Evolutionary conservation across 2,888 invertebrate genomes (phyloP).

Genomic region (Epistrophella euchroma): DNA sequence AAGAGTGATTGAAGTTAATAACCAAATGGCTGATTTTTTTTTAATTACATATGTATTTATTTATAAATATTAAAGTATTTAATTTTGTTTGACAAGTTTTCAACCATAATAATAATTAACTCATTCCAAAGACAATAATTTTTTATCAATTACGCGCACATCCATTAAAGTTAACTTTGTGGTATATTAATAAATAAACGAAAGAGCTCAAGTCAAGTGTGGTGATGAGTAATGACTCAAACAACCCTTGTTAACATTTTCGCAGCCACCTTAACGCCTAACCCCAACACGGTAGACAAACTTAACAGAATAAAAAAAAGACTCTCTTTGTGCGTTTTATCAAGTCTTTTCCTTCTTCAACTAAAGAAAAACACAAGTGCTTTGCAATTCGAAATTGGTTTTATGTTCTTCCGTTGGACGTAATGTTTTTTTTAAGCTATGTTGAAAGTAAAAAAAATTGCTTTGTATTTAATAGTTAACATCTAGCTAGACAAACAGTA

Average conservation of each 20-base stretch:
- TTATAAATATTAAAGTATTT: neutral
- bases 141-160: constrained; percentile 48
- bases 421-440: constrained; percentile 7
- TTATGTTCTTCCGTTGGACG: constrained; percentile 17
- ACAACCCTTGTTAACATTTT: constrained; percentile 27
- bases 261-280: neutral
- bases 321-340: constrained; percentile 14
- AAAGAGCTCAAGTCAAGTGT: constrained; percentile 45
- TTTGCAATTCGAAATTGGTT: constrained; percentile 64
- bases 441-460: constrained; percentile 40
- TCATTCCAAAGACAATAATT: neutral
- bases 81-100: constrained; percentile 1
- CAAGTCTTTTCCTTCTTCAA: constrained; percentile 10
- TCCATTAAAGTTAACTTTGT: constrained; percentile 40
- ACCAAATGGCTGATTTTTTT: neutral
- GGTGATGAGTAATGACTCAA: constrained; percentile 33
- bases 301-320: neutral
- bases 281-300: neutral
- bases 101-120: constrained; percentile 1
- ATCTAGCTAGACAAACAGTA: neutral
- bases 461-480: constrained; percentile 15
- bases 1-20: neutral
- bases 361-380: constrained; percentile 50
- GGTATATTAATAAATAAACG: constrained; percentile 16
- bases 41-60: neutral